Base-by-base conservation (phyloP, 2,888 invertebrate species). In the Rhamnusium bicolor region DNA sequence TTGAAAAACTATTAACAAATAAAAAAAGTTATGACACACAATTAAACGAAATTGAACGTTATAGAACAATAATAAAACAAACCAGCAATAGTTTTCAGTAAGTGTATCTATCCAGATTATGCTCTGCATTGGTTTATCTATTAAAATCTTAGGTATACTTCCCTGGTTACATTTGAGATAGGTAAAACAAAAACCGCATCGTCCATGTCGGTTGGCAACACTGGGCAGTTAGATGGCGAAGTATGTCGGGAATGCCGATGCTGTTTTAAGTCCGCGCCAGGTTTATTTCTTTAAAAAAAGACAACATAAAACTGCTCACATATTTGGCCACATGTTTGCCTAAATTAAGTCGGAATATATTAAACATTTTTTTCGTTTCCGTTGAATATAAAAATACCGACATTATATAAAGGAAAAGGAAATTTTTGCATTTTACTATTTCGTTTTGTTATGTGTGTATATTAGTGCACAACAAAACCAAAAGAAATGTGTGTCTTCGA, bases 201-300 rank as follows among this genome's bases (percentile, higher is more conserved):
- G 14, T 32, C 56, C 46, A 61, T 16, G 19, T 32, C 56, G 54
- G 66, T 67, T 67, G 66, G 66, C 53, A 67, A 67, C 66, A 24
- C 27, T 67, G 66, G 12, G 32, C 66, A 67, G 66, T 67, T 46
- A 46, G 66, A 51, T 51, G 51, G 14, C 29, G 51, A 56, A 71
- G 76, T 72, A 76, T 76, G 69, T 56, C 16, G 73, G 69, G 76
- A 73, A 76, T 73, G 76, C 63, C 76, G 72, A 71, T 70, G 63
- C 60, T 69, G 72, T 67, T 72, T 69, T 10, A 46, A 51, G 66
- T 46, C 66, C 46, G 56, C 51, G 51, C 66, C 69, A 69, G 53
- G 69, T 69, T 53, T 69, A 69, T 69, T 69, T 60, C 60, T 53
- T 60, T 29, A 72, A 72, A 69, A 69, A 69, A 32, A 16, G 46